Conservation (phyloP, 30 jellyfish, hydroid and myxozoan genomes). For the Pseudorhiza aurosa region DNA sequence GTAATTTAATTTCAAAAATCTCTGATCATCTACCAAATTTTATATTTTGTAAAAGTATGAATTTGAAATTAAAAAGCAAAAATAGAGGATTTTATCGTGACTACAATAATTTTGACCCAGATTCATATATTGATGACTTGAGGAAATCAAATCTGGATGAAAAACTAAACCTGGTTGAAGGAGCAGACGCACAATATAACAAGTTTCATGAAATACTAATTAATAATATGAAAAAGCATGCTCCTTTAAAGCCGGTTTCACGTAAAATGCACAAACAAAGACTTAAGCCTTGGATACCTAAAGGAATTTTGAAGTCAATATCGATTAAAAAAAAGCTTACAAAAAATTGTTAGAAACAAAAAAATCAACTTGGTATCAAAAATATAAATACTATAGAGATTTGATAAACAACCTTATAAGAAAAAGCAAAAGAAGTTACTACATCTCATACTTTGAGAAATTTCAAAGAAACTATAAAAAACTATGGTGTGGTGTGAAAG, state of each 20-base stretch:
- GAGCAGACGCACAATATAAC: conserved; percentile 55
- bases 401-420: conserved; percentile 32
- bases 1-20: conserved; percentile 21
- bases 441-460: too few relatives aligned
- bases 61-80: conserved; percentile 3
- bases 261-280: conserved; percentile 37
- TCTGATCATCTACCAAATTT: conserved; percentile 58
- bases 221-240: conserved; percentile 24
- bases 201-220: conserved; percentile 24
- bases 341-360: conserved; percentile 34
- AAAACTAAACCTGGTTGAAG: conserved; percentile 8
- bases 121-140: conserved; percentile 27
- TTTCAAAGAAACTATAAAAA: conserved; percentile 8
- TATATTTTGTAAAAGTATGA: conserved; percentile 28
- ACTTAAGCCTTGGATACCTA: conserved; percentile 72
- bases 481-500: conserved; percentile 21
- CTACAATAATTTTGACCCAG: conserved; percentile 23
- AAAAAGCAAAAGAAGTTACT: conserved; percentile 8
- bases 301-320: conserved; percentile 51
- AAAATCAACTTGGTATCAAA: conserved; percentile 19
- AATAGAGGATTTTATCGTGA: conserved; percentile 46
- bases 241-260: conserved; percentile 48
- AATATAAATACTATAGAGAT: conserved; percentile 36
- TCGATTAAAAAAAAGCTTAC: conserved; percentile 34
- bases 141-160: neutral